A percentile compares a stretch with the other conserved stretches of the same genome.
phyloP scores from a whole-genome alignment of 2,888 invertebrate genomes.

The Panopea generosa region DNA sequence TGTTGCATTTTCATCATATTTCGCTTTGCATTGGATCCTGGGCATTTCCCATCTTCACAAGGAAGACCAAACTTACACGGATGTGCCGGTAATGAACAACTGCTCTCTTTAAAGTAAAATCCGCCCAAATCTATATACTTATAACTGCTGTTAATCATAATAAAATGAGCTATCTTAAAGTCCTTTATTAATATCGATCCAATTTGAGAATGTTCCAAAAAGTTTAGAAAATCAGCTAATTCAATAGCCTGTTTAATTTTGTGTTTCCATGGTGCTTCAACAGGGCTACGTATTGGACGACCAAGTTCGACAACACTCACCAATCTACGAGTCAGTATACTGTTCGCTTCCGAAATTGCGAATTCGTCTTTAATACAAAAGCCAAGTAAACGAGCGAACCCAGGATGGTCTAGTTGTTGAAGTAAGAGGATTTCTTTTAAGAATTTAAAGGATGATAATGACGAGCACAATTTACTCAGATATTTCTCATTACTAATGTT shows the following conservation, averaged over 20 bases:
- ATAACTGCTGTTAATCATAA: no score
- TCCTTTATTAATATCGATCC: constrained; percentile 81
- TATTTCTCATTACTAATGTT: no score
- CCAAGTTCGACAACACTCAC: no score
- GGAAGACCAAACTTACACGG: no score
- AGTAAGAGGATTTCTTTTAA: constrained; percentile 83
- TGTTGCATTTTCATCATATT: no score
- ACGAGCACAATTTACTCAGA: no score
- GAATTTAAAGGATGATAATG: constrained; percentile 79
- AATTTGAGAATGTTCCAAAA: constrained; percentile 79
- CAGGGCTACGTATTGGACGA: neutral
- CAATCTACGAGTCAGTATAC: no score
- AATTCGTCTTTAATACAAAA: constrained; percentile 81
- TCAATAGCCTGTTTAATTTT: constrained; percentile 73
- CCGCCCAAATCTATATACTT: no score
- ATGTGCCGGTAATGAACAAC: no score
- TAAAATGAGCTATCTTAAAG: constrained; percentile 73
- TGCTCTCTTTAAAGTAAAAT: no score
- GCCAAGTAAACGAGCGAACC: constrained; percentile 77
- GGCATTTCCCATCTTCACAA: no score
- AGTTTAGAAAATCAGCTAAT: constrained; percentile 76
- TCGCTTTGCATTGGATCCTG: no score
- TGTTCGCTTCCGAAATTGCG: constrained; percentile 72
- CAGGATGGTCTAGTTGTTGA: constrained; percentile 78
- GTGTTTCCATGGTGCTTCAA: constrained; percentile 60